Evolutionary conservation across 1,140 invertebrate genomes (phyloP).

Genomic region (Procambarus virginalis): DNA sequence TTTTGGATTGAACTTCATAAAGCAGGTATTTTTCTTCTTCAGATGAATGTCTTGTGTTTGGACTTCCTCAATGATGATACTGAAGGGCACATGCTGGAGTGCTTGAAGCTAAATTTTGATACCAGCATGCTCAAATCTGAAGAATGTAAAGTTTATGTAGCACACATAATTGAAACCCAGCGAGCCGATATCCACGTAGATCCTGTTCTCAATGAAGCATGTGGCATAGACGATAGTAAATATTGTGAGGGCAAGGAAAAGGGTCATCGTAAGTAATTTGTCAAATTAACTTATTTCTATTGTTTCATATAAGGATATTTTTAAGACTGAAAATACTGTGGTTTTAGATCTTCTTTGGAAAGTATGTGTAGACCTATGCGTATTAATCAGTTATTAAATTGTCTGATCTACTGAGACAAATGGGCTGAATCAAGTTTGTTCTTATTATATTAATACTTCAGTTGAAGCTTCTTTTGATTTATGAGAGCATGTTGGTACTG

Average conservation of each 20-base stretch:
- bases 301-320: not conserved
- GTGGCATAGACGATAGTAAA: constrained; percentile 76
- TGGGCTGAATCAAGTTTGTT: too few species aligned
- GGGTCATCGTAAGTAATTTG: constrained; percentile 75
- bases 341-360: too few species aligned
- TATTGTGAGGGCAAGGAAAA: constrained; percentile 75
- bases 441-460: too few species aligned
- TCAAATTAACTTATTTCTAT: not conserved
- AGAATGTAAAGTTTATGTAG: constrained; percentile 86
- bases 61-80: constrained; percentile 77
- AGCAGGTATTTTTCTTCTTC: constrained; percentile 70
- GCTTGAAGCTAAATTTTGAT: constrained; percentile 87
- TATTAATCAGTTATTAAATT: too few species aligned
- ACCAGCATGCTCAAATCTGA: constrained; percentile 82
- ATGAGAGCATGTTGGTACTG: too few species aligned
- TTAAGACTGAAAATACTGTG: not conserved
- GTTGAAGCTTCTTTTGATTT: too few species aligned
- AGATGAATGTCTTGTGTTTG: constrained; percentile 59
- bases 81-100: constrained; percentile 84
- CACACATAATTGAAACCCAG: constrained; percentile 78
- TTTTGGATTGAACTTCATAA: not conserved
- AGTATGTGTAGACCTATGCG: too few species aligned
- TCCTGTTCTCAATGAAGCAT: constrained; percentile 77
- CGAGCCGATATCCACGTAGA: constrained; percentile 79
- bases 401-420: too few species aligned